phyloP scores from a whole-genome alignment of 2,113 vertebrate genomes.

The Psammodynastes pulverulentus region DNA sequence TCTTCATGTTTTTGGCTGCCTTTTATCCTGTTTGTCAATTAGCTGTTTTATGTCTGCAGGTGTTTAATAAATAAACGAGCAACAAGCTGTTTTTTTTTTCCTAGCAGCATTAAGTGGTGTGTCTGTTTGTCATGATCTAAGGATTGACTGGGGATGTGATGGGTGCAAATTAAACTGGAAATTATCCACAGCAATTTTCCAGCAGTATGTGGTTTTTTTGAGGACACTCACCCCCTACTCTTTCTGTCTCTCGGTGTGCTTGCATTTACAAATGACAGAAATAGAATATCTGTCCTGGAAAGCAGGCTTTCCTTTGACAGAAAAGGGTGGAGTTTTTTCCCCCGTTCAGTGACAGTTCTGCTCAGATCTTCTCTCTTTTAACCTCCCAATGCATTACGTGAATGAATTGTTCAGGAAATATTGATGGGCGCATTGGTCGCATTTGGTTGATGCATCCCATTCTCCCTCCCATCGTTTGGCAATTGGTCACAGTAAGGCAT shows the following conservation, averaged over 20 bases:
- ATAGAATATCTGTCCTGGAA: background rate
- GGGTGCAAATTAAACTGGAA: background rate
- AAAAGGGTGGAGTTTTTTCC: accelerated
- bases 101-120: background rate
- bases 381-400: constrained; percentile 43
- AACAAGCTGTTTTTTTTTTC: background rate
- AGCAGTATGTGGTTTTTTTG: background rate
- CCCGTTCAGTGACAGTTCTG: background rate
- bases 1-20: background rate
- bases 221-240: background rate
- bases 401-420: constrained; percentile 26
- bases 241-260: background rate
- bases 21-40: background rate
- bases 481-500: constrained; percentile 5
- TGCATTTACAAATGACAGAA: background rate
- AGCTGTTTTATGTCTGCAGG: background rate
- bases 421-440: constrained; percentile 41
- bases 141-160: background rate
- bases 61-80: background rate
- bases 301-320: background rate
- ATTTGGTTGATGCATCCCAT: constrained; percentile 16
- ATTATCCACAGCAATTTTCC: background rate
- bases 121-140: background rate
- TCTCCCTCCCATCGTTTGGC: constrained; percentile 26
- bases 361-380: background rate